A percentile compares a stretch with the other conserved stretches of the same genome.
phyloP scores from a whole-genome alignment of 1,140 invertebrate genomes.

The Octopus bimaculoides region DNA sequence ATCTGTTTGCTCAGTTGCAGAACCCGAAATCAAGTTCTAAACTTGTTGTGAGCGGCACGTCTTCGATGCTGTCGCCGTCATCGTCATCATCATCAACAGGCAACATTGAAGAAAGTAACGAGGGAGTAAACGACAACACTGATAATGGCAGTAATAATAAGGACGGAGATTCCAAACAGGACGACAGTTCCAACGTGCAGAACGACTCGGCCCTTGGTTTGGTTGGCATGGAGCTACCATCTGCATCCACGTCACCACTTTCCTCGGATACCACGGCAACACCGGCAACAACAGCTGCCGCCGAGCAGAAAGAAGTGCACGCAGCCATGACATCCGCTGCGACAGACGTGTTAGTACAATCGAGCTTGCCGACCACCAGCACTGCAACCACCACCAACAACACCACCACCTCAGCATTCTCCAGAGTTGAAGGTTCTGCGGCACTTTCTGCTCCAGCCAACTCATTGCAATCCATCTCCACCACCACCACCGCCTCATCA shows the following conservation, averaged over 20 bases:
- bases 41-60: neutral
- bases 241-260: no score
- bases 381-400: no score
- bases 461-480: neutral
- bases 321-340: neutral
- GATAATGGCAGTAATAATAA: no score
- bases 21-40: neutral
- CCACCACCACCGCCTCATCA: neutral
- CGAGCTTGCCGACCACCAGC: neutral
- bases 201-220: no score
- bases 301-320: neutral
- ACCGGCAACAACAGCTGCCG: neutral
- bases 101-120: no score
- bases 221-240: no score
- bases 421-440: no score
- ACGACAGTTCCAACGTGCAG: no score
- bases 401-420: no score
- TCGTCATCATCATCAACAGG: neutral
- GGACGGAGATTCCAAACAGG: no score
- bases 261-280: no score
- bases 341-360: neutral
- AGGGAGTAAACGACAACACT: no score
- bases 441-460: neutral
- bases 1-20: conserved; percentile 11
- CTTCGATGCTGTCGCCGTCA: neutral